Evolutionary conservation across 2,888 invertebrate species (phyloP), one percentile per base, ranked within the genome.

Genomic region (Oscheius sp.): DNA sequence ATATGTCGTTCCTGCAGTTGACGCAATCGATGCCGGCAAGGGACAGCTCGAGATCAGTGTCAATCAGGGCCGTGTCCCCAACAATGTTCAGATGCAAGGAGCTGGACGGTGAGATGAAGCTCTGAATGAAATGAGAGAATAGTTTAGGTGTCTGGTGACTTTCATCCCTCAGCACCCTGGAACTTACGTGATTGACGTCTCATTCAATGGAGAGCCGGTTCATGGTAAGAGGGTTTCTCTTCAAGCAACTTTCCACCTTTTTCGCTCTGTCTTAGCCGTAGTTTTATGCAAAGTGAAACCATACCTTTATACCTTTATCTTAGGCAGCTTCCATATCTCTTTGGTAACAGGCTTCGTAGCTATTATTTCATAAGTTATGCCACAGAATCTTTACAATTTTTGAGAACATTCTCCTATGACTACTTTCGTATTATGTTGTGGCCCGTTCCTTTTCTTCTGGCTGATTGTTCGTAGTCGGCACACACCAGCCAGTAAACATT

Each of bases 1-100:
- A 51, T 88, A 88, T 79, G 88, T 88, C 42, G 84, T 88, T 77
- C 88, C 88, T 87, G 83, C 91, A 95, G 98, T 99, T 90, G 97
- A 98, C 91, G 98, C 97, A 65, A 95, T 95, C 89, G 95, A 96
- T 89, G 98, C 98, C 70, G 99, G 99, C 55, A 98, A 98, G 92
- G 99, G 99, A 66, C 97, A 98, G 91, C 92, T 99, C 88, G 98
- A 99, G 92, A 99, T 99, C 89, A 96, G 96, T 87, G 96, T 99
- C 90, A 98, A 99, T 90, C 96, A 96, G 91, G 98, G 98, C 83
- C 95, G 96, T 92, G 96, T 99, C 78, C 97, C 98, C 63, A 99
- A 99, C 92, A 96, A 96, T 90, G 97, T 98, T 35, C 91, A 93
- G 90, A 96, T 96, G 71, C 94, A 97, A 21, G 96, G 96, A 47